A percentile compares a stretch with the other conserved stretches of the same genome.
Conservation (phyloP, 2,797 vertebrate species). For the Scolopax bukidnonensis region DNA sequence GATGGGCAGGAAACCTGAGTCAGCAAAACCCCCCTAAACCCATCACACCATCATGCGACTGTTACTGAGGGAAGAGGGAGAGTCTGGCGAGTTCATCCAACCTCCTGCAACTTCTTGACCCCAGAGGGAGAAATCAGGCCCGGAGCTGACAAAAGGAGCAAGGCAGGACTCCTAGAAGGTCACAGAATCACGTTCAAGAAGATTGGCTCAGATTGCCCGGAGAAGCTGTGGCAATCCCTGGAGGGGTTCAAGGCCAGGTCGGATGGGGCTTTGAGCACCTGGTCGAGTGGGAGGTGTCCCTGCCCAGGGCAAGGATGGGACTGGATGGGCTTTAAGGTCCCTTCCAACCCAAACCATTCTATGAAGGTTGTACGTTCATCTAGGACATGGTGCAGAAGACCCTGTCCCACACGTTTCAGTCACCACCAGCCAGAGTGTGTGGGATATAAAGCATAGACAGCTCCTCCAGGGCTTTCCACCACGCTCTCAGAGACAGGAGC, state of each 20-base stretch:
- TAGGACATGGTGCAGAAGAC: background rate
- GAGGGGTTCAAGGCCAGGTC: too few relatives aligned
- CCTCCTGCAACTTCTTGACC: background rate
- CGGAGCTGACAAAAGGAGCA: background rate
- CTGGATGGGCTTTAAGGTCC: too few relatives aligned
- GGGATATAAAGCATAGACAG: fast-evolving
- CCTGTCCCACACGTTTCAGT: background rate
- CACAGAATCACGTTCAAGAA: too few relatives aligned
- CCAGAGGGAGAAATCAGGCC: background rate
- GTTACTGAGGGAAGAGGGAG: too few relatives aligned
- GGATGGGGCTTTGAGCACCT: too few relatives aligned
- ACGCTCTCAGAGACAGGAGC: background rate
- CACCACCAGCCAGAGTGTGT: fast-evolving
- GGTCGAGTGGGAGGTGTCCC: too few relatives aligned
- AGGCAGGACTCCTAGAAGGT: background rate
- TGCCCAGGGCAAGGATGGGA: too few relatives aligned
- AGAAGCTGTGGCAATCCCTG: too few relatives aligned
- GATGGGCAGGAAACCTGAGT: background rate
- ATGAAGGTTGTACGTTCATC: background rate
- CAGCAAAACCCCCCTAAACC: background rate
- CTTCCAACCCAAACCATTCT: too few relatives aligned
- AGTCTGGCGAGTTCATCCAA: background rate
- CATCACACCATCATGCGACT: fast-evolving
- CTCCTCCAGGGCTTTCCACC: background rate
- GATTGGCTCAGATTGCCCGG: too few relatives aligned